Base-by-base conservation (phyloP, 2,888 invertebrate species). In the Epinotia nisella region DNA sequence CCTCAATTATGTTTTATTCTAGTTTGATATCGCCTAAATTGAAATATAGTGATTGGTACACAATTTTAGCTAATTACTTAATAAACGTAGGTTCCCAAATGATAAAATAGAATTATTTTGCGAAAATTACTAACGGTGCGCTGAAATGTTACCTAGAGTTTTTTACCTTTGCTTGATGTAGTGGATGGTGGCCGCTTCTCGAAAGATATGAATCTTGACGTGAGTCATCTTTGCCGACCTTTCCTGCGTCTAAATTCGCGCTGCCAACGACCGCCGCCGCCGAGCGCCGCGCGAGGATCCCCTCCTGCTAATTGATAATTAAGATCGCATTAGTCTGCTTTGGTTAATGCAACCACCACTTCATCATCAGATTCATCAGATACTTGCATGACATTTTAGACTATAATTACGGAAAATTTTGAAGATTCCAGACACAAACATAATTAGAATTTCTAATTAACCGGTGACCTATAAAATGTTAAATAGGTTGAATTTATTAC, bases 211-310 rank as follows among this genome's bases (percentile, higher is more conserved):
- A 61, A 60, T 85, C 82, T 83, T 83, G 80, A 80, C 72, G 77
- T 91, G 91, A 92, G 79, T 92, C 91, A 91, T 80, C 76, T 69
- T 65, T 62, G 77, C 70, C 87, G 90, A 90, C 89, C 90, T 91
- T 91, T 91, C 81, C 85, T 76, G 85, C 81, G 79, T 88, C 90
- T 92, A 91, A 91, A 89, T 92, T 91, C 83, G 90, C 89, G 81
- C 86, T 83, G 86, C 86, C 87, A 89, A 88, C 88, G 89, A 88
- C n/a, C n/a, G n/a, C 87, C 89, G 82, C 76, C 67, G 70, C 65
- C 64, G 71, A 70, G 64, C 62, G 55, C 71, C n/a, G n/a, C 76
- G 56, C 49, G 24, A 56, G 65, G 69, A 58, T 58, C 78, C 56
- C 74, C 73, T 64, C 59, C 68, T 71, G 73, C 81, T 85, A 85